phyloP scores from a whole-genome alignment of 2,888 invertebrate species.

The Pheosia tremula region DNA sequence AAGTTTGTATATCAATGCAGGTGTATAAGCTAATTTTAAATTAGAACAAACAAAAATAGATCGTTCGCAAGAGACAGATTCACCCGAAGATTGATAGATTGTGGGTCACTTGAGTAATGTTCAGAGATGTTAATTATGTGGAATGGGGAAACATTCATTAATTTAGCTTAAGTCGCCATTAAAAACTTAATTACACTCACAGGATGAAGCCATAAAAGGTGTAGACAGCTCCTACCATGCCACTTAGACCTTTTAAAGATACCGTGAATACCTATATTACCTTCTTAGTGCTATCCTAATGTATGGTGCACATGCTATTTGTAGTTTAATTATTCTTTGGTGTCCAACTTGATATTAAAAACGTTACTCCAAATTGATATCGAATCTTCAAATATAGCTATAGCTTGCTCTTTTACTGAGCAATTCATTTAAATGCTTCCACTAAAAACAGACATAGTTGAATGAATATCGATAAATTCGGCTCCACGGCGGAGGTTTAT shows the following conservation, averaged over 20 bases:
- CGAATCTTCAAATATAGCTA: too few species aligned
- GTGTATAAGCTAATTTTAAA: background rate
- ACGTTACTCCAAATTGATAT: too few species aligned
- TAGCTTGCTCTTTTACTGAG: slow-evolving; percentile 13
- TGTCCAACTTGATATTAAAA: too few species aligned
- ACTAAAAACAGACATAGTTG: slow-evolving; percentile 44
- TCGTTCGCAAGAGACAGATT: slow-evolving; percentile 19
- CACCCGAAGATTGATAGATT: slow-evolving; percentile 36
- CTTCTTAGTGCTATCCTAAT: too few species aligned
- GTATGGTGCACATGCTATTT: too few species aligned
- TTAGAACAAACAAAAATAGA: too few species aligned
- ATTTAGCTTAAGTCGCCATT: slow-evolving; percentile 31
- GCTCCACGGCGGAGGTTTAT: slow-evolving; percentile 75
- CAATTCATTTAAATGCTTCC: slow-evolving; percentile 31
- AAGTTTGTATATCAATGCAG: background rate
- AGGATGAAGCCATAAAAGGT: slow-evolving; percentile 5
- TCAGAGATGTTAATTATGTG: slow-evolving; percentile 48
- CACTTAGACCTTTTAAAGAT: too few species aligned
- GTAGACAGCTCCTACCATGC: background rate
- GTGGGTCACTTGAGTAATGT: slow-evolving; percentile 43
- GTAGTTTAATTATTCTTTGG: too few species aligned
- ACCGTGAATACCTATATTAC: too few species aligned
- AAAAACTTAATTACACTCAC: slow-evolving; percentile 25
- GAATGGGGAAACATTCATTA: slow-evolving; percentile 44
- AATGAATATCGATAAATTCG: slow-evolving; percentile 76